Base-by-base conservation (phyloP, 1,140 invertebrate genomes). In the Dendrolimus kikuchii region DNA sequence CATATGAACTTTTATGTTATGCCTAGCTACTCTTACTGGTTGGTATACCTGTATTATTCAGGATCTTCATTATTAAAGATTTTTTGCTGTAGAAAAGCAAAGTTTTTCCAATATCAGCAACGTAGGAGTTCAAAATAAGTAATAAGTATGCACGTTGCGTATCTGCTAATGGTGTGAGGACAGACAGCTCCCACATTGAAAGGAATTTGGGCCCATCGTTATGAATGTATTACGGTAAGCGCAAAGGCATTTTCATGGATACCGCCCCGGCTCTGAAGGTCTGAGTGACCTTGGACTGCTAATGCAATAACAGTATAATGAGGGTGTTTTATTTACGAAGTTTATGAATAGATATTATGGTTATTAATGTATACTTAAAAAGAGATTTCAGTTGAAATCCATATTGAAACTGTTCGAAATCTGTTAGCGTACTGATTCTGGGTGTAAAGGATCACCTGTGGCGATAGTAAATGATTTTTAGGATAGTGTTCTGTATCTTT, bases 201-300 rank as follows among this genome's bases (percentile, higher is more conserved):
- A 46, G 60, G 38, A n/a, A 46, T 42, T 23, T 36, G 10, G 40
- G 9, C 41, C 36, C 39, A 6, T 9, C 38, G 23, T 53, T 46
- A 39, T 53, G 45, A 46, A 10, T 53, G 38, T 38, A 43, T 43
- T 43, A 43, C 40, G 60, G 55, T 64, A 46, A 57, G 44, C 54
- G 55, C 42, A 51, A 41, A 57, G 63, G 70, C 65, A 76, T 73
- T 61, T 66, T 71, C 61, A 65, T 73, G 58, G 64, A 68, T 62
- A 46, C 59, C 63, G 48, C 38, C 43, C 49, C 51, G 44, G 49
- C 55, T 53, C 59, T 62, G 56, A 70, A 68, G 63, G 58, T n/a
- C 43, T 43, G 44, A 45, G 62, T 23, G 57, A 51, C 53, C 49
- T 55, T 55, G 44, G 49, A 41, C 48, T 47, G 42, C 53, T 53